Base-by-base conservation (phyloP, 2,888 invertebrate species). In the Odontocolon sp. region DNA sequence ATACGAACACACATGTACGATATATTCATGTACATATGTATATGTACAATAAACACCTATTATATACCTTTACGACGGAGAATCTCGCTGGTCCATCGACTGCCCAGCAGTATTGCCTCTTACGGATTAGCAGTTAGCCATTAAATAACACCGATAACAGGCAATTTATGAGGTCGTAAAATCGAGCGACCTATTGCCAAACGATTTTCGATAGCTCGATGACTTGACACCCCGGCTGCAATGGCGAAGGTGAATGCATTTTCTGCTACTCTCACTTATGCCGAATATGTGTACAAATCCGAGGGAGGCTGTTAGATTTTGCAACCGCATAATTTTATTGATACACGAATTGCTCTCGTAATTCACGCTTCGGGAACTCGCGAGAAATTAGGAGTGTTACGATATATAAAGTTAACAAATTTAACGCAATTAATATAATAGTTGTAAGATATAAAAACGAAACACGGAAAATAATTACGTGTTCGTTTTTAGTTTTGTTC, bases 111-210 rank as follows among this genome's bases (percentile, higher is more conserved):
- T 59, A 70, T 70, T 66, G 52, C 74, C 80, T 69, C 75, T 79
- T 63, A 63, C 66, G 67, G 75, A 79, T 79, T 79, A 79, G 77
- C 64, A 70, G 75, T 69, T 76, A 64, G 64, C 80, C 75, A 76
- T 81, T 78, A 80, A 80, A 81, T 81, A 73, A 75, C 75, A 57
- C 72, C 80, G 79, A 80, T 81, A 80, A 78, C 75, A 67, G 56
- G 68, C 75, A 70, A 80, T 81, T 80, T 78, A 80, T 67, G 75
- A 70, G 75, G 56, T 73, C 78, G 79, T 81, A 80, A 81, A 80
- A 36, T 69, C 63, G 31, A 64, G 33, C 71, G 76, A 73, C 68
- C 72, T 64, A 78, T 72, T 71, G 72, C 78, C 73, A 64, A 72
- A 76, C 68, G 68, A 78, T 75, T 78, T 76, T 72, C 70, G 76